Evolutionary conservation across 2,888 invertebrate species (phyloP), one percentile per base, ranked within the genome.

Genomic region (Drosophila tanythrix): DNA sequence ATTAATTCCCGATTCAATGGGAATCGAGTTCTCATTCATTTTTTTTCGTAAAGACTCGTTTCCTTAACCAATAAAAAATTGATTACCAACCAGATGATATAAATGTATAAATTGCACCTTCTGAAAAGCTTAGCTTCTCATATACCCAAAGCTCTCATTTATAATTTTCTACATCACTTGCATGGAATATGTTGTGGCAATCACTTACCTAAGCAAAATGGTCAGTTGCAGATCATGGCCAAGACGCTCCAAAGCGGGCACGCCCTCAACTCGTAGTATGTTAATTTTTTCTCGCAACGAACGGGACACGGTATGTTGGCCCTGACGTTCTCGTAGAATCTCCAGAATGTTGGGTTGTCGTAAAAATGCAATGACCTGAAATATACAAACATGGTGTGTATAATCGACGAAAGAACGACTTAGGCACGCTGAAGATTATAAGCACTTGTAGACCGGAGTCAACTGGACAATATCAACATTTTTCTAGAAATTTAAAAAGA

Each of bases 141-240:
- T 35, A 35, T 15, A 25, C 3, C 46, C 21, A 46, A 21, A 21
- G 3, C 21, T 13, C 3, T 21, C 8, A 15, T 8, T 25, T 4
- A 2, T 18, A 7, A 36, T 18, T 38, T 18, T 38, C 18, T 2
- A 8, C 18, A 38, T 38, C 11, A n/a, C 11, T 40, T n/a, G 11
- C n/a, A 5, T 21, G 46, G 46, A 15, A 25, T 8, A 7, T 25
- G 21, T 18, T 60, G 33, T 46, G 2, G 18, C 11, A 11, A 10
- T 7, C 21, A 93, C 94, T 94, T 92, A 98, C 98, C 98, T 98
- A 80, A 99, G 94, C 81, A 99, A 94, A 88, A 99, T 96, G 18
- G 98, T 98, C 79, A 99, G 95, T 91, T 99, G 98, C 76, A 99
- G 95, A 93, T 99, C 99, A 93, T 99, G 97, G 87, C 97, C 97